Evolutionary conservation across 1,140 invertebrate genomes (phyloP), one percentile per base, ranked within the genome.

Genomic region (Drosophila insularis): DNA sequence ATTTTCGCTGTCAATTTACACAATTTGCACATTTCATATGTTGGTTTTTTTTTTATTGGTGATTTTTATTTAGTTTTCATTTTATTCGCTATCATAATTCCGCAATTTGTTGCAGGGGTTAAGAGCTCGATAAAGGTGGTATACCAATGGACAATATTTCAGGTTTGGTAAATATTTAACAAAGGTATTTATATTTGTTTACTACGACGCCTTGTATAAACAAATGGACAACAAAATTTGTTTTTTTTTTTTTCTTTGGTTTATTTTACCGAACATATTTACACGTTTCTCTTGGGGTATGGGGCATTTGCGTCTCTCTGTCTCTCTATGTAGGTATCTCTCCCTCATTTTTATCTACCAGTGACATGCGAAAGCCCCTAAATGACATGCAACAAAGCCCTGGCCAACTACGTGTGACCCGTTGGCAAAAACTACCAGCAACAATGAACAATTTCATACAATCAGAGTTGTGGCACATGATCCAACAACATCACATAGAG

Each of bases 361-460:
- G 54, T 76, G 75, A 89, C 79, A 76, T 63, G 68, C 32, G 54
- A 79, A 82, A 78, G 63, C 79, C 79, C 59, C 60, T 21, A 31
- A 50, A 50, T 87, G 78, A 85, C 71, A 81, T 50, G 53, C 61
- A 31, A 60, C 55, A 74, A 58, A 71, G 71, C 66, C 78, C 39
- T 55, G 53, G 68, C 60, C 64, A 61, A 70, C 74, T 77, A 64
- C 31, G 63, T 53, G 50, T 62, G 62, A 63, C 75, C 68, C 73
- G 35, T 13, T 35, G 10, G 55, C 31, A 37, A 35, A 58, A 58
- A 58, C 11, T 32, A 1, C 8, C 17, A 58, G 11, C 31, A 58
- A 58, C 31, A 58, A 35, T 50, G 43, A 19, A 50, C 8, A 50
- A 21, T 50, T 50, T 50, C 17, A 19, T 50, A 32, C 31, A 58